Evolutionary conservation across 1,140 invertebrate genomes (phyloP).

Genomic region (Onthophagus taurus): DNA sequence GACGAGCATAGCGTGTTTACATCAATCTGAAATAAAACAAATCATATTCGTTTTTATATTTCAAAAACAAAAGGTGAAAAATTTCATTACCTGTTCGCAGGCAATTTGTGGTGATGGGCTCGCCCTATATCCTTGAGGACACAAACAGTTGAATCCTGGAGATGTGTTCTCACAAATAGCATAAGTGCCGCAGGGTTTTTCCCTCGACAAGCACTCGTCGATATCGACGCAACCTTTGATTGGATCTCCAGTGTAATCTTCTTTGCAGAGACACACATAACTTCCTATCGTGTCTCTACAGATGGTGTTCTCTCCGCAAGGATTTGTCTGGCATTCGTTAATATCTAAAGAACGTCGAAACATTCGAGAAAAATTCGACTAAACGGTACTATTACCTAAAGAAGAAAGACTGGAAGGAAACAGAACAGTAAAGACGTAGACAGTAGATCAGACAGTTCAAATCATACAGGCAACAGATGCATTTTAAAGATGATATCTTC

Average conservation of each 20-base stretch:
- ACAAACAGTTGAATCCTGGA: slow-evolving; percentile 81
- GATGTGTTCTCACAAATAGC: slow-evolving; percentile 80
- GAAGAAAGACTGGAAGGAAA: slow-evolving; percentile 35
- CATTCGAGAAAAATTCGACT: slow-evolving; percentile 28
- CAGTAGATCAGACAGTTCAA: no score
- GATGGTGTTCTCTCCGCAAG: slow-evolving; percentile 74
- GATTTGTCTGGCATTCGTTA: slow-evolving; percentile 78
- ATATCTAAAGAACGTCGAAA: slow-evolving; percentile 54
- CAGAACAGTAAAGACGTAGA: slow-evolving; percentile 35
- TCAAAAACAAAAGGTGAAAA: background rate
- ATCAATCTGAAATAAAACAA: slow-evolving; percentile 52
- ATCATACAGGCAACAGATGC: slow-evolving; percentile 6
- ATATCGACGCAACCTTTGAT: slow-evolving; percentile 79
- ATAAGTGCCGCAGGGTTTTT: slow-evolving; percentile 75
- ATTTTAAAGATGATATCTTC: background rate
- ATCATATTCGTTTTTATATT: background rate
- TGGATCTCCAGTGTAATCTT: slow-evolving; percentile 78
- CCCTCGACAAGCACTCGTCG: slow-evolving; percentile 74
- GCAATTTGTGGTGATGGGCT: slow-evolving; percentile 72
- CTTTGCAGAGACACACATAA: slow-evolving; percentile 71
- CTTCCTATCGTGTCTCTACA: slow-evolving; percentile 82
- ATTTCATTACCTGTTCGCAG: slow-evolving; percentile 64
- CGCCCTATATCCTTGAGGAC: slow-evolving; percentile 78
- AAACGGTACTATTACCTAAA: slow-evolving; percentile 24
- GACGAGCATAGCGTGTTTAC: slow-evolving; percentile 77